These are phyloP conservation scores for Apamea epomidion DNA, from an alignment of 2,888 invertebrate genomes.

Conservation along the genomic window DNA sequence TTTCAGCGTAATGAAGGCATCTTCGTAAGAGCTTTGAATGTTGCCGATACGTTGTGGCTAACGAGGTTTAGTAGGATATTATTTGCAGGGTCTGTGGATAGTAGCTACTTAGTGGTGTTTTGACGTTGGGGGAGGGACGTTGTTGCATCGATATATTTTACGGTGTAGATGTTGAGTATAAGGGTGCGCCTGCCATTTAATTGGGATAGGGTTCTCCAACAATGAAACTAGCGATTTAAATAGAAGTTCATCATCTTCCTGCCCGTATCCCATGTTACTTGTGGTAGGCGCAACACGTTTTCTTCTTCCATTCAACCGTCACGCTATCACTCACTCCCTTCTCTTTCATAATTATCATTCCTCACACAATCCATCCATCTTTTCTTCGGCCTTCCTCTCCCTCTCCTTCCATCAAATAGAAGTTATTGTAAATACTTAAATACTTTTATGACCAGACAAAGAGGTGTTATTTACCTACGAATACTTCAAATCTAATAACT, in stretches of 20 bases:
- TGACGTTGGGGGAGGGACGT: not conserved
- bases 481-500: not conserved
- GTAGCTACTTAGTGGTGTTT: slow-evolving; percentile 36
- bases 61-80: slow-evolving; percentile 50
- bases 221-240: not conserved
- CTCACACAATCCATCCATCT: too few species aligned
- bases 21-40: slow-evolving; percentile 72
- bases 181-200: not conserved
- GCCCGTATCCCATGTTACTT: too few species aligned
- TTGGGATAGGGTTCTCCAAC: not conserved
- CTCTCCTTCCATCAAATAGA: too few species aligned
- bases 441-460: not conserved
- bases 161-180: not conserved
- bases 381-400: too few species aligned
- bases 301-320: too few species aligned
- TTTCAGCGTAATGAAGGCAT: slow-evolving; percentile 83
- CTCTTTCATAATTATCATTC: too few species aligned
- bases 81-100: slow-evolving; percentile 17
- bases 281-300: too few species aligned
- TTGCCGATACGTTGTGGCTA: slow-evolving; percentile 60
- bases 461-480: not conserved
- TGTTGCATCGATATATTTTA: slow-evolving; percentile 18
- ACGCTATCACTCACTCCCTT: too few species aligned
- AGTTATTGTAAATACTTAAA: not conserved
- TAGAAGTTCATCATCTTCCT: too few species aligned